A percentile compares a stretch with the other conserved stretches of the same genome.
phyloP scores from a whole-genome alignment of 2,113 vertebrate genomes.

The Atlantisia rogersi region DNA sequence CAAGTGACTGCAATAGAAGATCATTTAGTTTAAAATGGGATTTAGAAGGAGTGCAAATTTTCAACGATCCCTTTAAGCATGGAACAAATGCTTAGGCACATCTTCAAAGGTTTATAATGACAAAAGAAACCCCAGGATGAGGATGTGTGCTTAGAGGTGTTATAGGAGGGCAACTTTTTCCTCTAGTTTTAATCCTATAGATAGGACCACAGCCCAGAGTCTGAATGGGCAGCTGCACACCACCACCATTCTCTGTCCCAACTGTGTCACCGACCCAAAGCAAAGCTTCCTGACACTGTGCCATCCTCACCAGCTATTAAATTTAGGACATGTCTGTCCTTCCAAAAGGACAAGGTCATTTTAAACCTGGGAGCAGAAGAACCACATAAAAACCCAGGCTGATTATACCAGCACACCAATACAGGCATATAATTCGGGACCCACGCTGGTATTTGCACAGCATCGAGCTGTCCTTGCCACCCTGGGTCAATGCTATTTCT shows the following conservation, averaged over 20 bases:
- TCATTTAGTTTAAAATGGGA: neutral
- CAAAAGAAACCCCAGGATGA: neutral
- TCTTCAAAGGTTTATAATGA: neutral
- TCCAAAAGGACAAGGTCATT: neutral
- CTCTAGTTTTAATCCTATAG: neutral
- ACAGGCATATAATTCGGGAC: neutral
- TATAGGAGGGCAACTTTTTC: neutral
- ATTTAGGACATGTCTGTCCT: neutral
- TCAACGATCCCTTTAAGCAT: neutral
- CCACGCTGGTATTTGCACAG: neutral
- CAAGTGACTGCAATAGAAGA: neutral
- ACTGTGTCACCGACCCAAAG: neutral
- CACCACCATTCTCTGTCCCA: neutral
- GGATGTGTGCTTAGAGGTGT: no score
- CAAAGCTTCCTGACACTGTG: neutral
- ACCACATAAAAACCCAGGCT: neutral
- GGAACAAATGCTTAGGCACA: neutral
- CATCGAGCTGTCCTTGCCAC: neutral
- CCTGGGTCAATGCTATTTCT: neutral
- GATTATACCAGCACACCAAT: neutral
- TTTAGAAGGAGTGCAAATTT: neutral
- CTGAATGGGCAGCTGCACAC: neutral
- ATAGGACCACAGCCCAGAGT: neutral
- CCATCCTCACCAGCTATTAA: neutral
- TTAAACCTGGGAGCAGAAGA: neutral